Conservation (phyloP, 2,888 invertebrate genomes). For the Chymomyza procnemis region DNA sequence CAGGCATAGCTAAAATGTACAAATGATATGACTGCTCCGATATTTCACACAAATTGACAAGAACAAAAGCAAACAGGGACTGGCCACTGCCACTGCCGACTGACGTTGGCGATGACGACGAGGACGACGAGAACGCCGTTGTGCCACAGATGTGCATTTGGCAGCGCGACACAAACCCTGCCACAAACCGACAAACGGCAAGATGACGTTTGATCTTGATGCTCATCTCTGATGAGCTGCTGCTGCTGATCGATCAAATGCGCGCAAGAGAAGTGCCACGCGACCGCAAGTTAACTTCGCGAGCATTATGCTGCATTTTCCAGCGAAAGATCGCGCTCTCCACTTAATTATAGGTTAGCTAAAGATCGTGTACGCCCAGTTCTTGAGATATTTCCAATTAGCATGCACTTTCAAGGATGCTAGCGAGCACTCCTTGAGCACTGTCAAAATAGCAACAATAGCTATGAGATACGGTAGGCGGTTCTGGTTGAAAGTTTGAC, state of each 20-base stretch:
- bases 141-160: conserved; percentile 11
- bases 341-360: conserved; percentile 66
- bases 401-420: conserved; percentile 41
- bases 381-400: conserved; percentile 51
- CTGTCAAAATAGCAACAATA: conserved; percentile 77
- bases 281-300: conserved; percentile 67
- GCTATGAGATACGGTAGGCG: conserved; percentile 39
- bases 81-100: conserved; percentile 19
- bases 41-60: conserved; percentile 68
- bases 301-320: conserved; percentile 57
- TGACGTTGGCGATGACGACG: too few relatives aligned
- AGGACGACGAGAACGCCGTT: too few relatives aligned
- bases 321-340: conserved; percentile 47
- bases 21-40: conserved; percentile 68
- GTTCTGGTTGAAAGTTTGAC: conserved; percentile 57
- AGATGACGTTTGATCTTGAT: conserved; percentile 64
- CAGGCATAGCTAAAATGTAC: conserved; percentile 76
- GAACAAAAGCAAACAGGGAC: conserved; percentile 37
- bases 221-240: conserved; percentile 37
- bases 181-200: conserved; percentile 50
- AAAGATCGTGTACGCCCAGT: conserved; percentile 73
- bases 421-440: conserved; percentile 37
- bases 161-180: neutral
- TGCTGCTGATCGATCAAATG: conserved; percentile 56
- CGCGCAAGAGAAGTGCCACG: conserved; percentile 72